Evolutionary conservation across 2,113 vertebrate genomes (phyloP), one percentile per base, ranked within the genome.

Genomic region (Strigops habroptila): DNA sequence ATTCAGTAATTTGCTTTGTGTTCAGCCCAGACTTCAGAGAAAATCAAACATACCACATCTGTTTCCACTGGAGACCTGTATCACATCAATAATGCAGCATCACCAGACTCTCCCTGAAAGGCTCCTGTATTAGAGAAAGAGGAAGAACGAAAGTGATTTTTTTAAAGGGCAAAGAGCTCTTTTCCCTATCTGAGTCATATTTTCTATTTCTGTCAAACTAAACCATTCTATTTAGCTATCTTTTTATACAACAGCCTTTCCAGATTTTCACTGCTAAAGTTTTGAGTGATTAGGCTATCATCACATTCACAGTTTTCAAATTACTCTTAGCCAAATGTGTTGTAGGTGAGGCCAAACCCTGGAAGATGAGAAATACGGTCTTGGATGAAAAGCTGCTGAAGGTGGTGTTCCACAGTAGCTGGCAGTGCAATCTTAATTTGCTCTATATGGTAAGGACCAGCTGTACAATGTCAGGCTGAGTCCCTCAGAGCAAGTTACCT

Each of bases 21-120:
- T 96, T 94, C 89, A 91, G 71, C 71, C 67, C 75, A 75, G 82
- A 64, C 78, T 85, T 90, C 81, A 92, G 81, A 96, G 86, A 79
- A 97, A 96, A 96, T 86, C 91, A 95, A 97, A 95, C 82, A 97
- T 67, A 95, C 75, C 84, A 91, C 96, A 93, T 96, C 95, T 97
- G 95, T 95, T 97, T 97, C 79, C 93, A 93, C 83, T 77, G 88
- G 92, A 97, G 90, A 97, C 91, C 88, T 95, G 87, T 91, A 91
- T 88, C 74, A 55, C 86, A 91, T 96, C 95, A 97, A 95, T 95
- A 97, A 97, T 91, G 83, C 63, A 95, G 92, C 64, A 95, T 93
- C 84, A 78, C 60, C 89, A 95, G 89, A 41, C 41, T 91, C 87
- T 96, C 76, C 78, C 80, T 81, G 65, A 76, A 90, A 92, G 35